A percentile compares a stretch with the other conserved stretches of the same genome.
phyloP scores from a whole-genome alignment of 35 echinoderm and acorn worm species.

The Heliocidaris tuberculata region DNA sequence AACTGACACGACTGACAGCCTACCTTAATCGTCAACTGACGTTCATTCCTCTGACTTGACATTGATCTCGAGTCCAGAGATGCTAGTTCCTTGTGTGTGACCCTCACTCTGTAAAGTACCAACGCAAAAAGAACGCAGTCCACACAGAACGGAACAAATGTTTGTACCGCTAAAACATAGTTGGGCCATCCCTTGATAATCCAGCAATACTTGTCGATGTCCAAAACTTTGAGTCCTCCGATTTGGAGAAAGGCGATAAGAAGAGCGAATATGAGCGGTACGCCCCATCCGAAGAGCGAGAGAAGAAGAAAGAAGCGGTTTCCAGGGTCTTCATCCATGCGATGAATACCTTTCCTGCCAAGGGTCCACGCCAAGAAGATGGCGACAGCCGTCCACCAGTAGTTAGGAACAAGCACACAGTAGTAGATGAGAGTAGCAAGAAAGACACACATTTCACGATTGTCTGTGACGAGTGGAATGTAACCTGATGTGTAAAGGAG shows the following conservation, averaged over 20 bases:
- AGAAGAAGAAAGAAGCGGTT: neutral
- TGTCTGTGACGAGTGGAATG: neutral
- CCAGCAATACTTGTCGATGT: slow-evolving; percentile 28
- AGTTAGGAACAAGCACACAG: slow-evolving; percentile 11
- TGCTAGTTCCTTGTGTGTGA: neutral
- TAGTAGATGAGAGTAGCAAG: slow-evolving; percentile 30
- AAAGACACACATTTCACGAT: neutral
- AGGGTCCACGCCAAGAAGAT: slow-evolving; percentile 1
- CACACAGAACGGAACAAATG: neutral
- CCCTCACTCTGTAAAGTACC: slow-evolving; percentile 13
- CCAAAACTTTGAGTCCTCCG: neutral
- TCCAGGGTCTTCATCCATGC: neutral
- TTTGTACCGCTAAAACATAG: neutral
- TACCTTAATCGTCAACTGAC: slow-evolving; percentile 26
- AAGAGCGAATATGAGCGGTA: slow-evolving; percentile 8
- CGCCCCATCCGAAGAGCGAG: slow-evolving; percentile 26
- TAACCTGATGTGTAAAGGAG: neutral
- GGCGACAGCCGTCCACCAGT: slow-evolving; percentile 39
- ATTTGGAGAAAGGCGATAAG: neutral
- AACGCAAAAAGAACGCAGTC: neutral
- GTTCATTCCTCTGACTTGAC: neutral
- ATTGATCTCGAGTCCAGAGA: neutral
- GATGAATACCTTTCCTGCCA: slow-evolving; percentile 32
- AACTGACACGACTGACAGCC: too few species aligned
- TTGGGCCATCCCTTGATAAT: neutral